Base-by-base conservation (phyloP, 2,888 invertebrate genomes). In the Nomada ruficornis region DNA sequence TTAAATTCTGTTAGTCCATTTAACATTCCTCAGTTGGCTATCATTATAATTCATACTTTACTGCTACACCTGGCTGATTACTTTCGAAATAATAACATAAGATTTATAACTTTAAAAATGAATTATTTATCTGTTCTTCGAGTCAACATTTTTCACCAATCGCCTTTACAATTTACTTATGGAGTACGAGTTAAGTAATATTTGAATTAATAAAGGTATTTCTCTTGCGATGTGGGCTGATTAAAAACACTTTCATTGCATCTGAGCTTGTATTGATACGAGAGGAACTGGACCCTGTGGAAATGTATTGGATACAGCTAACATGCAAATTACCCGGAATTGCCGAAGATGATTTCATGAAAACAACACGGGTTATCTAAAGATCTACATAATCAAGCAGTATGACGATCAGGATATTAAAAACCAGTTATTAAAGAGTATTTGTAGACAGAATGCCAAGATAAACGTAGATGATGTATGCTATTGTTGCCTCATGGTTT, bases 391-490 rank as follows among this genome's bases (percentile, higher is more conserved):
- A 74, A 80, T 84, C 83, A 74, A 72, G 73, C 71, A 65, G 71
- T 77, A 82, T 77, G 65, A 74, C 62, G 70, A 87, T 67, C 64
- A 82, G 85, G 85, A 86, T 86, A 87, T 87, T 82, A 64, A 82
- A 86, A 86, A 86, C 86, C 82, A 82, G 86, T 86, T 86, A 86
- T 86, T 86, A 87, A 84, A 86, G 74, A 80, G 71, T 69, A 77
- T 63, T 77, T 73, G 50, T 62, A 69, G 77, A 67, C 60, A 55
- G 72, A 67, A 67, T 69, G 54, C 68, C 68, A 67, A 67, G 82
- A 83, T 83, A 73, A 77, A 77, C 73, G 71, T 36, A 50, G 77
- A 82, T 82, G 77, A 82, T 77, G 57, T 76, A 82, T 62, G 69
- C 77, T 68, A 83, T 83, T 82, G 77, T 83, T 70, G 50, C 64